Conservation (phyloP, 2,113 vertebrate genomes). For the Daubentonia madagascariensis region DNA sequence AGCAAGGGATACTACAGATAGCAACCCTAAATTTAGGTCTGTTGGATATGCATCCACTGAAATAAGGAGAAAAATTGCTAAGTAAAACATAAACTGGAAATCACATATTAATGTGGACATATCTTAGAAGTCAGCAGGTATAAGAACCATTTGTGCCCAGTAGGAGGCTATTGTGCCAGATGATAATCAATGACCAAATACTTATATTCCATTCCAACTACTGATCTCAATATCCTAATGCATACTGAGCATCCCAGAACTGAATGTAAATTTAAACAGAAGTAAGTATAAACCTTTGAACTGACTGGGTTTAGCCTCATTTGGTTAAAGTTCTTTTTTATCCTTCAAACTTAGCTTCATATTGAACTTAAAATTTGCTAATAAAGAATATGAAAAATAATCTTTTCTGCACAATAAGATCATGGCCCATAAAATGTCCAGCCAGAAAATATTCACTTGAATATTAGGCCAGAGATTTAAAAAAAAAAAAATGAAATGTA, state of each 20-base stretch:
- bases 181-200: neutral
- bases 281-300: neutral
- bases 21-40: neutral
- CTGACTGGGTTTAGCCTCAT: neutral
- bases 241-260: neutral
- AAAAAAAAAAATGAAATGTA: neutral
- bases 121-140: neutral
- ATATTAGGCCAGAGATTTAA: neutral
- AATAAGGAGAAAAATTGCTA: neutral
- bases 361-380: neutral
- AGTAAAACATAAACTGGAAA: neutral
- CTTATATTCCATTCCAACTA: neutral
- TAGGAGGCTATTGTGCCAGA: neutral
- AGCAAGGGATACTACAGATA: neutral
- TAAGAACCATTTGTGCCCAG: neutral
- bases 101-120: neutral
- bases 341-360: neutral
- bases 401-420: neutral
- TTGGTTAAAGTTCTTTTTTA: neutral
- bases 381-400: neutral
- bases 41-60: neutral
- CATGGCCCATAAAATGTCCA: neutral
- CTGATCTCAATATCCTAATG: neutral
- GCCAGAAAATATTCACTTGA: neutral
- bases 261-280: neutral